phyloP scores from a whole-genome alignment of 2,113 vertebrate species.

The Plectropomus leopardus region DNA sequence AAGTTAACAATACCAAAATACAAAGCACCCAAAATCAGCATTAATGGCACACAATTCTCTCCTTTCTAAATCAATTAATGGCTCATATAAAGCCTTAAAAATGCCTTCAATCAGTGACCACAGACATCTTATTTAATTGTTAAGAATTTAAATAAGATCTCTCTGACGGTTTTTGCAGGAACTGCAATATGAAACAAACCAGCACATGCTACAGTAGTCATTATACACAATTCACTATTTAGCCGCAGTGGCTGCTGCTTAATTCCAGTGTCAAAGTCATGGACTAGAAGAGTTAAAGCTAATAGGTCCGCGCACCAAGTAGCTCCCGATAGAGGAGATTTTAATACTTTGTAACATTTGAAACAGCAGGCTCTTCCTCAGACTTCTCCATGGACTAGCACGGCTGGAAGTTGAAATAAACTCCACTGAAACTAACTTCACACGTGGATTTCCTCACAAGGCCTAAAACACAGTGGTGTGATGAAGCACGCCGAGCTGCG shows the following conservation, averaged over 20 bases:
- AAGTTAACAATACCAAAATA: too few relatives aligned
- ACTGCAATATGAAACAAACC: constrained; percentile 1
- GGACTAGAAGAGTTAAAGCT: neutral
- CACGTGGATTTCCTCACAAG: neutral
- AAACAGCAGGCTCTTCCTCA: too few relatives aligned
- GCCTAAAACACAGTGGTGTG: neutral
- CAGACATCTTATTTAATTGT: neutral
- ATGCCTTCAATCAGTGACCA: neutral
- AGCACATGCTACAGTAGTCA: neutral
- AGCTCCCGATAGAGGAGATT: too few relatives aligned
- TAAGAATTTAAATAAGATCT: neutral
- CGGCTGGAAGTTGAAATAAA: constrained; percentile 4
- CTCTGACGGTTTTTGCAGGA: neutral
- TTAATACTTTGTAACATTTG: too few relatives aligned
- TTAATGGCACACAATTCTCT: too few relatives aligned
- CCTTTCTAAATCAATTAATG: too few relatives aligned
- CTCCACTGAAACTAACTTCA: constrained; percentile 20
- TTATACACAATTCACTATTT: constrained; percentile 33
- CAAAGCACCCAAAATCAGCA: too few relatives aligned
- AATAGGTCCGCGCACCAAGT: too few relatives aligned
- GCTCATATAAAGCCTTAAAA: too few relatives aligned
- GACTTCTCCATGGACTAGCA: neutral
- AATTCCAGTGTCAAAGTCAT: neutral
- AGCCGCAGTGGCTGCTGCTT: neutral
- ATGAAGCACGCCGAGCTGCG: neutral